A percentile compares a stretch with the other conserved stretches of the same genome.
These are phyloP conservation scores for Melospiza melodia DNA, from an alignment of 2,113 vertebrate species.

Conservation along the genomic window DNA sequence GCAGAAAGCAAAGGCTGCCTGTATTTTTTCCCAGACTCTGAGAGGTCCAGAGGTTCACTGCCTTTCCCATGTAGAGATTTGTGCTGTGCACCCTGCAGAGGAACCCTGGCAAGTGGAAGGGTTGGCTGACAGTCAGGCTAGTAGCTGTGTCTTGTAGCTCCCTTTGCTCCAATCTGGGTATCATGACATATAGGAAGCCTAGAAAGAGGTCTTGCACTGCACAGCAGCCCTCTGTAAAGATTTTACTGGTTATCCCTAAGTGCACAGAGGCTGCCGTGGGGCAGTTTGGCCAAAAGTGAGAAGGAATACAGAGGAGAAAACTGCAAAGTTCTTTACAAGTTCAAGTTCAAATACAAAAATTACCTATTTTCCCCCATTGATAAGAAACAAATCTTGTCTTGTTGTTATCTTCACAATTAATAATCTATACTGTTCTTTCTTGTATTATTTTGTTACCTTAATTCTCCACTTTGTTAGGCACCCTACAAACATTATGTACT, in stretches of 20 bases:
- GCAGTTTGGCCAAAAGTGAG: not conserved
- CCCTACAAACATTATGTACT: not conserved
- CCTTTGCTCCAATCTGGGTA: not conserved
- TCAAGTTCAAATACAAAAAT: not conserved
- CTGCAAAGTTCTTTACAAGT: not conserved
- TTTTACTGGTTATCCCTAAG: not conserved
- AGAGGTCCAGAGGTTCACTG: not conserved
- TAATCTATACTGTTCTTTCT: not conserved
- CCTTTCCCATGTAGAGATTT: not conserved
- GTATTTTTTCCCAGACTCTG: not conserved
- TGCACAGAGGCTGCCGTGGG: not conserved
- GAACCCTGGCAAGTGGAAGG: not conserved
- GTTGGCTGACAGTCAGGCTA: not conserved
- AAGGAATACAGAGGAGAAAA: not conserved
- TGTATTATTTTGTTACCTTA: not conserved
- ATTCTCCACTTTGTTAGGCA: not conserved
- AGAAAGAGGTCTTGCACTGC: not conserved
- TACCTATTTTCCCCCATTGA: accelerated
- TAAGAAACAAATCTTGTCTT: not conserved
- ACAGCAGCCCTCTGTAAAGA: not conserved
- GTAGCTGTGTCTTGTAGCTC: not conserved
- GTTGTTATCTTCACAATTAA: not conserved
- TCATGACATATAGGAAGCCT: not conserved
- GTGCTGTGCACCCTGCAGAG: not conserved
- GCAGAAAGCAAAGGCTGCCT: not conserved